phyloP scores from a whole-genome alignment of 2,888 invertebrate genomes.

The Vannuccia rotundouncinata region DNA sequence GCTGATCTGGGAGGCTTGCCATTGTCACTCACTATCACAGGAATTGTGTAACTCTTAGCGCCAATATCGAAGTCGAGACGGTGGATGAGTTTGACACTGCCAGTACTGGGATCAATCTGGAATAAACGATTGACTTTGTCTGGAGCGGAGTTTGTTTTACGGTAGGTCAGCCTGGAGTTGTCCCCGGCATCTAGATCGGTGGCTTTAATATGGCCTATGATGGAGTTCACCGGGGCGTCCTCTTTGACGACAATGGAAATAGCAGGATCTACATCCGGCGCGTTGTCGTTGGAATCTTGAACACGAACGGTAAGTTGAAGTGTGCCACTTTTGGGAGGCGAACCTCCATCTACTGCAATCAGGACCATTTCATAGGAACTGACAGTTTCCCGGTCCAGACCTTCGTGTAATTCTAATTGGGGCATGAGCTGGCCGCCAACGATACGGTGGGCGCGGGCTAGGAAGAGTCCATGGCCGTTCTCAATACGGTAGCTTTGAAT shows the following conservation, averaged over 20 bases:
- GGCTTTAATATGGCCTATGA: constrained; percentile 36
- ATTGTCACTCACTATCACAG: constrained; percentile 22
- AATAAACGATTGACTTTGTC: constrained; percentile 16
- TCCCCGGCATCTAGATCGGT: constrained; percentile 40
- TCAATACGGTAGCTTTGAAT: constrained; percentile 32
- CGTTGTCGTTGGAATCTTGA: constrained; percentile 40
- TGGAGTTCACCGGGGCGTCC: constrained; percentile 9
- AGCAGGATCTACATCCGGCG: constrained; percentile 34
- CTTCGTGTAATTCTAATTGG: constrained; percentile 21
- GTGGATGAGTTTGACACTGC: not conserved
- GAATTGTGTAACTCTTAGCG: constrained; percentile 7
- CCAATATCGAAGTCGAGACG: constrained; percentile 31
- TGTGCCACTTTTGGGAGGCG: constrained; percentile 25
- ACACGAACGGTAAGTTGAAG: constrained; percentile 38
- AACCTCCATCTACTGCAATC: constrained; percentile 38
- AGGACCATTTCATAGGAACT: constrained; percentile 37
- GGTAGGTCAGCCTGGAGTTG: constrained; percentile 38
- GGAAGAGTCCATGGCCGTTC: not conserved
- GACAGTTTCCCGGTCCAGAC: constrained; percentile 37
- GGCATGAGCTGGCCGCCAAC: constrained; percentile 33
- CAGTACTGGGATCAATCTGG: constrained; percentile 18
- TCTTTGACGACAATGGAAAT: constrained; percentile 34
- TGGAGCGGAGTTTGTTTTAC: not conserved
- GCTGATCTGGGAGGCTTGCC: constrained; percentile 30
- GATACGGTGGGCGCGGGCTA: not conserved